Evolutionary conservation across 1,140 invertebrate species (phyloP), one percentile per base, ranked within the genome.

Genomic region (Cyclargus thomasi): DNA sequence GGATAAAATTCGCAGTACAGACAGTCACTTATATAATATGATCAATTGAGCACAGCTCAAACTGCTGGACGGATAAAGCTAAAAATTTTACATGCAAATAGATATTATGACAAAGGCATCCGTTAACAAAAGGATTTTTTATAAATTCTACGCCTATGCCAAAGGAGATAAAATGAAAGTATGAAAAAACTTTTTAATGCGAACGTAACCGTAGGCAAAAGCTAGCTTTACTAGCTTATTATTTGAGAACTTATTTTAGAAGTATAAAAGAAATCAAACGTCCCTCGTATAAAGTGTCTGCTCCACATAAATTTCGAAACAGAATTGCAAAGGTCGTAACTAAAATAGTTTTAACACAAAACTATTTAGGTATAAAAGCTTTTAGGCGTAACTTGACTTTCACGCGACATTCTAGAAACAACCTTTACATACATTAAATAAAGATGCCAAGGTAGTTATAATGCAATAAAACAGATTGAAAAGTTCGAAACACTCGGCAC

Each of bases 351-450:
- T 47, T 47, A 47, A 3, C 29, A 29, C 29, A 1, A 29, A 29
- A 29, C 29, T 47, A 16, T 47, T 47, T 47, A 29, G 29, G 14
- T 14, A 47, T 47, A 47, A 47, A 47, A 47, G 39, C 39, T 47
- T 47, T 47, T 16, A 16, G 39, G 14, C 39, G 8, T 47, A 6
- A 55, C 18, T 55, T 59, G 1, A 59, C 18, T 59, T 59, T 59
- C 17, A 22, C 10, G 17, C 10, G 20, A 59, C 20, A 18, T 11
- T 59, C 5, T 4, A 21, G 17, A 11, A 18, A 59, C 18, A 59
- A 59, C 55, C 20, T 59, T n/a, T 21, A 20, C 20, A 59, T 20
- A 57, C 18, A 59, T 20, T 59, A 59, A 59, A 11, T 20, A 59
- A 47, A 21, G 55, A 11, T 21, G 10, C 55, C 2, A 59, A 20